Conservation (phyloP, 2,113 vertebrate genomes). For the Sardina pilchardus region DNA sequence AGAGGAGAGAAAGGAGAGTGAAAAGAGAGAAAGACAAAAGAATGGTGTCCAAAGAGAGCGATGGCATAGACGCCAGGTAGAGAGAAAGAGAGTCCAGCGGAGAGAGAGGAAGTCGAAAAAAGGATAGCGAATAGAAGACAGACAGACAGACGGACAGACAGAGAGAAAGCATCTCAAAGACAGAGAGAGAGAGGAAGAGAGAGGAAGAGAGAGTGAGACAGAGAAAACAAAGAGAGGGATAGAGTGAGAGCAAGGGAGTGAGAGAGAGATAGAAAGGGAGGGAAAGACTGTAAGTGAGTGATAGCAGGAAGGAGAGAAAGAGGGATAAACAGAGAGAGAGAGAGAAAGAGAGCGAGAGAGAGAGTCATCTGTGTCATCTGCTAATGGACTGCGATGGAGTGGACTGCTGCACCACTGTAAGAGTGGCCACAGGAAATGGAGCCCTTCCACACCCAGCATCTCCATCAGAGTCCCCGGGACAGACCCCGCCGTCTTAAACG, state of each 20-base stretch:
- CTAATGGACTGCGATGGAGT: conserved; percentile 63
- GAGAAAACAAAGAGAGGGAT: background rate
- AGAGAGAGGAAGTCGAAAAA: no score
- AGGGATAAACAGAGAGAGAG: background rate
- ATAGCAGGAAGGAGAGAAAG: conserved; percentile 1
- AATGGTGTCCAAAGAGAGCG: background rate
- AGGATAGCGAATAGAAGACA: no score
- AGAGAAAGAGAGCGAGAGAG: conserved; percentile 21
- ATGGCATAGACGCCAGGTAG: background rate
- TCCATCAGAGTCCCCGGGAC: background rate
- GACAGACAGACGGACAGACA: background rate
- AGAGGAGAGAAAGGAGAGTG: background rate
- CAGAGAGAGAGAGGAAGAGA: background rate
- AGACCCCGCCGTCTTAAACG: no score
- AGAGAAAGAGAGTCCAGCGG: no score
- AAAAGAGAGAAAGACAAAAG: conserved; percentile 15
- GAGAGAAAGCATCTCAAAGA: background rate
- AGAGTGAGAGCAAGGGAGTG: conserved; percentile 1
- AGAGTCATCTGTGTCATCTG: conserved; percentile 67
- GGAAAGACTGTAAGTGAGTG: background rate
- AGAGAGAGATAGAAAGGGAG: conserved; percentile 26
- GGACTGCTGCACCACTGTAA: conserved; percentile 61
- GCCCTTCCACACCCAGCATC: background rate
- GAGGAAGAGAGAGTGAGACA: background rate
- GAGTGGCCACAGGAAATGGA: conserved; percentile 55